Evolutionary conservation across 1,140 invertebrate genomes (phyloP).

Genomic region (Steinernema feltiae): DNA sequence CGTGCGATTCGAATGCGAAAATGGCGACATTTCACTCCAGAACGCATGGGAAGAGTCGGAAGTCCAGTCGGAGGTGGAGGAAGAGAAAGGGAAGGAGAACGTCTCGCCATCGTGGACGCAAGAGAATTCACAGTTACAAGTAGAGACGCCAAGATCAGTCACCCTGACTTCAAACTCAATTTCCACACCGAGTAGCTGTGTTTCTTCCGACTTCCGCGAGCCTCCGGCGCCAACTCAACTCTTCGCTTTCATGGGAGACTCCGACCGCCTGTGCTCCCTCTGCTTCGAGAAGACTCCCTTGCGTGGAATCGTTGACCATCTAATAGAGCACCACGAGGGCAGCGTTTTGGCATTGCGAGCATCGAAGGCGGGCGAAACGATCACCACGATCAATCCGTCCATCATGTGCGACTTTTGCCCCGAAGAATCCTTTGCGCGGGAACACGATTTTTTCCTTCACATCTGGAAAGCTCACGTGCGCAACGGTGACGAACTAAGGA

Average conservation of each 20-base stretch:
- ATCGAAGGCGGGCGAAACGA: neutral
- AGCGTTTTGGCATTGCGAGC: neutral
- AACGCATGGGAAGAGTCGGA: too few relatives aligned
- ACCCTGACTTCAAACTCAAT: neutral
- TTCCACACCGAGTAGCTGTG: neutral
- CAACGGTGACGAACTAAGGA: neutral
- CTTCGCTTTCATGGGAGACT: neutral
- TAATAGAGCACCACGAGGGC: neutral
- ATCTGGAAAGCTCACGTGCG: neutral
- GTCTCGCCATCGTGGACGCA: neutral
- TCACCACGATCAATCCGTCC: neutral
- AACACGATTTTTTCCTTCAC: neutral
- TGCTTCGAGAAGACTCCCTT: neutral
- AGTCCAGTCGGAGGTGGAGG: neutral
- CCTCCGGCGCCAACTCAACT: neutral
- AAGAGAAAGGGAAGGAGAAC: neutral
- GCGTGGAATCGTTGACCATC: neutral
- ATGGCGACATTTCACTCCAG: neutral
- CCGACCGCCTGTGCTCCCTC: neutral
- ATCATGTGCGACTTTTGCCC: neutral
- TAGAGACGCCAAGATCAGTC: neutral
- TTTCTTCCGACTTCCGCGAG: neutral
- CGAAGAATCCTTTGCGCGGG: neutral
- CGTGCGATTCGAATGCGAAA: neutral
- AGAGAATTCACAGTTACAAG: neutral